These are phyloP conservation scores for Melanaphis sacchari DNA, from an alignment of 1,140 invertebrate species.

Conservation along the genomic window DNA sequence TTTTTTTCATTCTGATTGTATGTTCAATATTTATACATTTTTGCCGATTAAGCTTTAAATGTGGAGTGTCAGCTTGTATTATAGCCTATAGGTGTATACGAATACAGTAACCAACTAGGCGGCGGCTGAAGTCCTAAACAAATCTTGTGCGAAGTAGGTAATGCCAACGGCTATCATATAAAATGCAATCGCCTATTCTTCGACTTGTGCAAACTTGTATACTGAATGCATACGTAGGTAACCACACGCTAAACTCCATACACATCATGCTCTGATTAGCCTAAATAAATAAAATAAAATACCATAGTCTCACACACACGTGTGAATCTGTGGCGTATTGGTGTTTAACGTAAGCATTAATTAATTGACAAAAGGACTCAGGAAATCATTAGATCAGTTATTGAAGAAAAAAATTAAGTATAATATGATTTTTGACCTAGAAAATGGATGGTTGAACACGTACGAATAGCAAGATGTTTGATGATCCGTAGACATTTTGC, in stretches of 20 bases:
- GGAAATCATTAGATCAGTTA: neutral
- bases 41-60: neutral
- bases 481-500: constrained; percentile 22
- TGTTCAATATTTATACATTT: neutral
- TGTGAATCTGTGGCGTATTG: neutral
- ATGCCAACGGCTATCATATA: constrained; percentile 23
- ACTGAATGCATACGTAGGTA: neutral
- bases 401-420: neutral
- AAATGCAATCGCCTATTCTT: neutral
- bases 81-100: neutral
- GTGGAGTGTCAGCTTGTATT: neutral
- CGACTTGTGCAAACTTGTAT: neutral
- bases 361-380: neutral
- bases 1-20: neutral
- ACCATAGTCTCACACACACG: neutral
- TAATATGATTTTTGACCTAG: constrained; percentile 24
- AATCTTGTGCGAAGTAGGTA: neutral
- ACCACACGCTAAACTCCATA: neutral
- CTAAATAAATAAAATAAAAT: neutral
- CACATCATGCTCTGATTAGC: constrained; percentile 44
- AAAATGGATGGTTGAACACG: constrained; percentile 44
- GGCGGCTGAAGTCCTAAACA: neutral
- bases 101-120: neutral
- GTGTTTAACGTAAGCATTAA: neutral
- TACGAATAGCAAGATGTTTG: neutral